phyloP scores from a whole-genome alignment of 1,140 invertebrate genomes.

The Monochamus saltuarius region DNA sequence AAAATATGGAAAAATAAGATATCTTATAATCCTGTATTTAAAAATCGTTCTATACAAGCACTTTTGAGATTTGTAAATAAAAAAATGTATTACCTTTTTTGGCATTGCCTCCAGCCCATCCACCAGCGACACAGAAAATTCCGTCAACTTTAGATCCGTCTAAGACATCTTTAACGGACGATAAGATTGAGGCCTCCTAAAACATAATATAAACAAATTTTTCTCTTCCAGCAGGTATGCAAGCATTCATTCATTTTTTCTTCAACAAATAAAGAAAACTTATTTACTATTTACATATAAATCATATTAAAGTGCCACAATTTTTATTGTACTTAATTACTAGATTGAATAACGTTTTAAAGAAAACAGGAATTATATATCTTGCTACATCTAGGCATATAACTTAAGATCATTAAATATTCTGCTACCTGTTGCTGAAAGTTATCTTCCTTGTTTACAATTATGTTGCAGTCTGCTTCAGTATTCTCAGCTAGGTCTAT shows the following conservation, averaged over 20 bases:
- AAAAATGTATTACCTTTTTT: conserved; percentile 67
- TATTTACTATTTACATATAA: no score
- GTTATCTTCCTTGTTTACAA: conserved; percentile 72
- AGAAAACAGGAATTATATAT: no score
- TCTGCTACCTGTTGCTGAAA: conserved; percentile 75
- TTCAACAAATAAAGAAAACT: no score
- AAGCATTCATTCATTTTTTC: not conserved
- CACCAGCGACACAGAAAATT: conserved; percentile 94
- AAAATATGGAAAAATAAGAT: conserved; percentile 4
- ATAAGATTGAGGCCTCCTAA: conserved; percentile 65
- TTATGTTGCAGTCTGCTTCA: conserved; percentile 85
- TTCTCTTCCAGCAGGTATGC: not conserved
- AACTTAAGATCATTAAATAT: no score
- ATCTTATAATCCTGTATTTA: no score
- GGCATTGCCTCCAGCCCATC: conserved; percentile 95
- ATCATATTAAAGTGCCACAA: no score
- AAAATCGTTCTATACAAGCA: no score
- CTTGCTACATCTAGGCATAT: no score
- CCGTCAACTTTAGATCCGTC: conserved; percentile 87
- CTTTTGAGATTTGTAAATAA: no score
- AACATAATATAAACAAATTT: conserved; percentile 5
- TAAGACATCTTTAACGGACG: conserved; percentile 62
- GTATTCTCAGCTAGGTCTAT: conserved; percentile 90
- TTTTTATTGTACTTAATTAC: no score
- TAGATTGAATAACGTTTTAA: no score